These are phyloP conservation scores for Eumaeus atala DNA, from an alignment of 1,140 invertebrate species.

Conservation along the genomic window DNA sequence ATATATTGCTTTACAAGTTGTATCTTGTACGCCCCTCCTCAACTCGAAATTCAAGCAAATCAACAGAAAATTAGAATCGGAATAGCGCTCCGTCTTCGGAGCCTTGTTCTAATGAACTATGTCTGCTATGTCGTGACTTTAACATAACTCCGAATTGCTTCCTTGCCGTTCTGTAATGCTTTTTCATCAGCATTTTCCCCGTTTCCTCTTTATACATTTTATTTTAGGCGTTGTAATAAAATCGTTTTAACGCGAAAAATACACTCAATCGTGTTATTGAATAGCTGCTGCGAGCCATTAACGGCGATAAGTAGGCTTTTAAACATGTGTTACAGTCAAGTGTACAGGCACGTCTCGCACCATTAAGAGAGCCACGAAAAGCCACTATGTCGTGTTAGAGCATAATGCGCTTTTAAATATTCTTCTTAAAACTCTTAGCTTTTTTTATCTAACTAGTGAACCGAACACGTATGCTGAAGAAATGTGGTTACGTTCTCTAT, in stretches of 20 bases:
- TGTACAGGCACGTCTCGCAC: conserved; percentile 2
- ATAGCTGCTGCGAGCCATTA: background rate
- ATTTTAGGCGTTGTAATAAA: background rate
- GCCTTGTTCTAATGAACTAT: conserved; percentile 26
- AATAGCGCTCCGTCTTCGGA: conserved; percentile 18
- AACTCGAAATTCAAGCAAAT: conserved; percentile 18
- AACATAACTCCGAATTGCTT: conserved; percentile 27
- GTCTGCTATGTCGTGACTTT: conserved; percentile 22
- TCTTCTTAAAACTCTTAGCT: background rate
- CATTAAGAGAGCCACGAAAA: background rate
- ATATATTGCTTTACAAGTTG: conserved; percentile 17
- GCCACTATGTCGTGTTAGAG: background rate
- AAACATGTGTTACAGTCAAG: background rate
- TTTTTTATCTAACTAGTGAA: too few relatives aligned
- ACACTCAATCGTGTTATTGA: background rate
- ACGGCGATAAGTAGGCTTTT: conserved; percentile 3
- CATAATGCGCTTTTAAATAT: background rate
- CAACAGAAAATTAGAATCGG: conserved; percentile 22
- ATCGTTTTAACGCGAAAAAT: background rate
- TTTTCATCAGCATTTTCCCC: background rate
- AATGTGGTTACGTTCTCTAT: too few relatives aligned
- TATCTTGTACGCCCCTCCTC: conserved; percentile 10
- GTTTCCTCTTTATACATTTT: too few relatives aligned
- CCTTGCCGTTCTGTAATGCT: background rate
- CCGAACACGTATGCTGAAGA: too few relatives aligned